phyloP scores from a whole-genome alignment of 1,140 invertebrate species.

The Dermatophagoides farinae region DNA sequence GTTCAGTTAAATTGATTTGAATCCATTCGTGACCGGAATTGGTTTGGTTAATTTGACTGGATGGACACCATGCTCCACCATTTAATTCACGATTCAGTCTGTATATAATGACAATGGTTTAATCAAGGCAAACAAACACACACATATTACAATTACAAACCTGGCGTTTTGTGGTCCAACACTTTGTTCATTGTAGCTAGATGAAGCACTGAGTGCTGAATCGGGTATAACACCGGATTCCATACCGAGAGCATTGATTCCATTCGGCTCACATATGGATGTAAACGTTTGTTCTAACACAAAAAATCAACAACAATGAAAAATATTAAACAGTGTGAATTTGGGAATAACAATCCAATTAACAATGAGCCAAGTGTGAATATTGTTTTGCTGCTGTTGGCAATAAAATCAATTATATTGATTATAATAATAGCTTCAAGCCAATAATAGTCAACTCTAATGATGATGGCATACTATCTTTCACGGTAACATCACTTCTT shows the following conservation, averaged over 20 bases:
- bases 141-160: conserved; percentile 32
- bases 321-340: neutral
- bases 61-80: conserved; percentile 89
- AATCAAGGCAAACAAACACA: neutral
- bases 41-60: conserved; percentile 46
- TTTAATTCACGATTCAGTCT: conserved; percentile 67
- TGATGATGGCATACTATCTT: too few relatives aligned
- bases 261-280: neutral
- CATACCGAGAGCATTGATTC: conserved; percentile 49
- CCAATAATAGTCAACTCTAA: too few relatives aligned
- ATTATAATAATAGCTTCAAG: too few relatives aligned
- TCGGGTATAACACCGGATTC: conserved; percentile 68
- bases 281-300: neutral
- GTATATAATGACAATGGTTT: conserved; percentile 17
- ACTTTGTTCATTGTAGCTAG: conserved; percentile 68
- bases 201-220: conserved; percentile 61
- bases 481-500: too few relatives aligned
- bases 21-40: conserved; percentile 49
- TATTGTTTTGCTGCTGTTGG: too few relatives aligned
- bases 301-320: neutral
- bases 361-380: too few relatives aligned
- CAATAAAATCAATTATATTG: too few relatives aligned
- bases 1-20: conserved; percentile 57
- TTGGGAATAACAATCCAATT: too few relatives aligned
- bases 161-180: conserved; percentile 74